Percentiles rank a stretch among this genome's conserved stretches.
These are phyloP conservation scores for Pterocles gutturalis DNA, from an alignment of 2,113 vertebrate species.

Conservation along the genomic window DNA sequence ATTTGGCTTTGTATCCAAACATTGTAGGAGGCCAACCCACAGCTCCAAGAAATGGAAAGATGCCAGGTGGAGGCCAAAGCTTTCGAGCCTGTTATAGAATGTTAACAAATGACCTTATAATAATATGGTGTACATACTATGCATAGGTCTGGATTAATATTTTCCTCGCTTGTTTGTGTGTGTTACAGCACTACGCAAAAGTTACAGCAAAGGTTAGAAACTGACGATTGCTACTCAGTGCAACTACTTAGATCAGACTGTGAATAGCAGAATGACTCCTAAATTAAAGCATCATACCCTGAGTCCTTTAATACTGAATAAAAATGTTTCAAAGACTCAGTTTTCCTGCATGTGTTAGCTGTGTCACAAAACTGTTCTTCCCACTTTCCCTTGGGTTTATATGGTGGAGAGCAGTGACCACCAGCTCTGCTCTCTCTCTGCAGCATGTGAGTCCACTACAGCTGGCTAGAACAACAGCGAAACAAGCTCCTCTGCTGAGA, in stretches of 20 bases:
- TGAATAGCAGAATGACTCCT: not conserved
- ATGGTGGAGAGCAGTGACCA: not conserved
- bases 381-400: not conserved
- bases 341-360: not conserved
- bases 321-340: not conserved
- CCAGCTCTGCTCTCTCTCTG: not conserved
- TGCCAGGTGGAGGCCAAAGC: not conserved
- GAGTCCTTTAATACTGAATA: not conserved
- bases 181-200: not conserved
- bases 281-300: not conserved
- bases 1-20: not conserved
- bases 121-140: not conserved
- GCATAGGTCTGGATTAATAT: not conserved
- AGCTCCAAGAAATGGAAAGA: not conserved
- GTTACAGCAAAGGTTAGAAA: not conserved
- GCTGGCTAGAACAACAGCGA: not conserved
- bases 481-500: not conserved
- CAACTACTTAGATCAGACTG: not conserved
- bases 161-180: not conserved
- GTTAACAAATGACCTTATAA: not conserved
- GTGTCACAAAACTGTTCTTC: not conserved
- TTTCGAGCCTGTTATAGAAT: not conserved
- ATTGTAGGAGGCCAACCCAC: not conserved
- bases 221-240: not conserved
- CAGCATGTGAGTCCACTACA: not conserved